Evolutionary conservation across 2,797 vertebrate species (phyloP).

Genomic region (Schizopygopsis malacanthus): DNA sequence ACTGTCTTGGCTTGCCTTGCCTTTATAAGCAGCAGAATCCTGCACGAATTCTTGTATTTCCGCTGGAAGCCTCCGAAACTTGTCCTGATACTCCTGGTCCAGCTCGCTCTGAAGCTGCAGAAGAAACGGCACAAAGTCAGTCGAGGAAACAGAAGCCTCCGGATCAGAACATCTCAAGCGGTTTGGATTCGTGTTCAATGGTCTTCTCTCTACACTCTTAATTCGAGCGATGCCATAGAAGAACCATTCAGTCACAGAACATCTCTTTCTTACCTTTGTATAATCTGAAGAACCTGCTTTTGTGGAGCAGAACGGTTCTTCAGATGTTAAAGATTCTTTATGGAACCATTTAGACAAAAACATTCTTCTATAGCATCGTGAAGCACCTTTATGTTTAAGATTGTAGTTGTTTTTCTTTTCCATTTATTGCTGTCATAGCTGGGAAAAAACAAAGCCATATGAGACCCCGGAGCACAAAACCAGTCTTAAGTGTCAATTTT

Average conservation of each 20-base stretch:
- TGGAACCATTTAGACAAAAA: too few species aligned
- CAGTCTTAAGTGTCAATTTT: too few species aligned
- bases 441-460: neutral
- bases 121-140: neutral
- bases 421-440: neutral
- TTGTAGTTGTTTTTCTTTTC: neutral
- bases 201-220: neutral
- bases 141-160: neutral
- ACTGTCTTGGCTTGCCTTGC: conserved; percentile 83
- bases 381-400: too few species aligned
- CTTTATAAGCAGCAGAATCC: conserved; percentile 86
- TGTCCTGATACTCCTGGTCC: conserved; percentile 98
- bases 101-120: conserved; percentile 91
- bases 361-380: too few species aligned
- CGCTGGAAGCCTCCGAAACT: conserved; percentile 94
- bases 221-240: too few species aligned
- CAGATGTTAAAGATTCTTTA: too few species aligned
- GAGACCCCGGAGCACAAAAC: too few species aligned
- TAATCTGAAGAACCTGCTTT: too few species aligned
- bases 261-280: too few species aligned
- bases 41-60: conserved; percentile 99
- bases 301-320: too few species aligned
- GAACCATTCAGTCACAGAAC: too few species aligned
- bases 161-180: neutral
- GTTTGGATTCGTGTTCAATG: neutral